Evolutionary conservation across 2,888 invertebrate genomes (phyloP).

Genomic region (Drosophila aldrichi): DNA sequence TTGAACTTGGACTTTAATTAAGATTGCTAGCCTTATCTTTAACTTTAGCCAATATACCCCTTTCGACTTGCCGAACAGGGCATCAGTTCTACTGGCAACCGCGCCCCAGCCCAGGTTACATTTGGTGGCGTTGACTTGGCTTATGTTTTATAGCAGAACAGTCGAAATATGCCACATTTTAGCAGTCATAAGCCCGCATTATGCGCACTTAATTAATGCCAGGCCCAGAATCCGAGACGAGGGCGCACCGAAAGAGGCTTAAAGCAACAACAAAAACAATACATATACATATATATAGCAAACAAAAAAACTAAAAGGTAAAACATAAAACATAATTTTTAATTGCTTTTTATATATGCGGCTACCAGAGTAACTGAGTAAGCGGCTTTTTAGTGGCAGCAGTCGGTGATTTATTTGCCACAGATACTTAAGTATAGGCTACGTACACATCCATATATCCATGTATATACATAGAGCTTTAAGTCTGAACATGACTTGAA

Average conservation of each 20-base stretch:
- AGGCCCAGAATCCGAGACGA: conserved; percentile 28
- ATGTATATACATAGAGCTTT: neutral
- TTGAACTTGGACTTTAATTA: neutral
- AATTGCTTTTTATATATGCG: conserved; percentile 70
- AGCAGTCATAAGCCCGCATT: conserved; percentile 81
- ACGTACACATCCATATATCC: neutral
- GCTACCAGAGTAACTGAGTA: conserved; percentile 45
- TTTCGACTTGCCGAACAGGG: neutral
- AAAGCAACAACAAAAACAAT: conserved; percentile 13
- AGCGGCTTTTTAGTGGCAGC: conserved; percentile 53
- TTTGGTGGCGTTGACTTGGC: conserved; percentile 26
- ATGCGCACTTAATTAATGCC: conserved; percentile 79
- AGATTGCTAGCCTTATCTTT: too few relatives aligned
- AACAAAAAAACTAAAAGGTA: conserved; percentile 27
- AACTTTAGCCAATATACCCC: neutral
- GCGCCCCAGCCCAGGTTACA: conserved; percentile 55
- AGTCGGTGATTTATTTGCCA: conserved; percentile 45
- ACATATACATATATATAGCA: neutral
- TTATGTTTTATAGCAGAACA: conserved; percentile 55
- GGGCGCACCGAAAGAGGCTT: conserved; percentile 38
- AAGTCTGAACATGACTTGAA: conserved; percentile 46
- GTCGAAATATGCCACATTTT: conserved; percentile 71
- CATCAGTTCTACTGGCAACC: conserved; percentile 44
- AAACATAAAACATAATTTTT: conserved; percentile 72
- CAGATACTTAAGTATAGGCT: conserved; percentile 27